Evolutionary conservation across 1,140 invertebrate species (phyloP).

Genomic region (Pollicipes pollicipes): DNA sequence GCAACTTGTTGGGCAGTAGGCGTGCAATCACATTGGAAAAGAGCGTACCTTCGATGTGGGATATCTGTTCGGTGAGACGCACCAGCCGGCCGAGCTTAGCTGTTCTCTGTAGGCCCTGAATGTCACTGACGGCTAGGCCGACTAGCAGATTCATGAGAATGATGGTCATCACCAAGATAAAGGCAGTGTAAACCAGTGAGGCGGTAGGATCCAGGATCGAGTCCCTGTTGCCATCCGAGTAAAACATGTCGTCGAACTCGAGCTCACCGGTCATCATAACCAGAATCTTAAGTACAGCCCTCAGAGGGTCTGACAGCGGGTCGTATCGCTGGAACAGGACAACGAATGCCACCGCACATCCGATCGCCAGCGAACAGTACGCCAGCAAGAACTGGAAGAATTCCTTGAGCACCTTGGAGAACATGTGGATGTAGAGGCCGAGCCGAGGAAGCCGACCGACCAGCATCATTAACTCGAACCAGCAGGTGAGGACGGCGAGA

Average conservation of each 20-base stretch:
- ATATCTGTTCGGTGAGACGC: constrained; percentile 59
- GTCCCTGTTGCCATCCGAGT: constrained; percentile 33
- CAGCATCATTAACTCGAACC: constrained; percentile 75
- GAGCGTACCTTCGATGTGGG: constrained; percentile 56
- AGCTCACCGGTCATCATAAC: constrained; percentile 79
- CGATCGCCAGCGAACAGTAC: constrained; percentile 57
- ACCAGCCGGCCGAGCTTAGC: constrained; percentile 57
- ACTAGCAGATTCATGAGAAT: constrained; percentile 67
- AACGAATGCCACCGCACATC: constrained; percentile 59
- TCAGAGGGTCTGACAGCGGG: constrained; percentile 43
- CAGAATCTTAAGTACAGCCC: constrained; percentile 58
- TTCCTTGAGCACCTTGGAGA: constrained; percentile 36
- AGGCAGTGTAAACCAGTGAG: constrained; percentile 52
- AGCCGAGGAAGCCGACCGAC: constrained; percentile 65
- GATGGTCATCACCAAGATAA: constrained; percentile 62
- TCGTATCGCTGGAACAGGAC: constrained; percentile 57
- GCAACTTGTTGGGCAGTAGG: neutral
- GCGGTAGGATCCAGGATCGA: constrained; percentile 42
- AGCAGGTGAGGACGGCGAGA: constrained; percentile 59
- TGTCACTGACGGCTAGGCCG: constrained; percentile 60
- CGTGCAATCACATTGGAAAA: constrained; percentile 27
- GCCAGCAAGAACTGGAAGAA: constrained; percentile 57
- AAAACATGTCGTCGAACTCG: constrained; percentile 68
- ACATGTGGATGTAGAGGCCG: constrained; percentile 55
- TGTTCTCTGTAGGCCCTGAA: constrained; percentile 61